Evolutionary conservation across 2,113 vertebrate species (phyloP).

Genomic region (Etheostoma cragini): DNA sequence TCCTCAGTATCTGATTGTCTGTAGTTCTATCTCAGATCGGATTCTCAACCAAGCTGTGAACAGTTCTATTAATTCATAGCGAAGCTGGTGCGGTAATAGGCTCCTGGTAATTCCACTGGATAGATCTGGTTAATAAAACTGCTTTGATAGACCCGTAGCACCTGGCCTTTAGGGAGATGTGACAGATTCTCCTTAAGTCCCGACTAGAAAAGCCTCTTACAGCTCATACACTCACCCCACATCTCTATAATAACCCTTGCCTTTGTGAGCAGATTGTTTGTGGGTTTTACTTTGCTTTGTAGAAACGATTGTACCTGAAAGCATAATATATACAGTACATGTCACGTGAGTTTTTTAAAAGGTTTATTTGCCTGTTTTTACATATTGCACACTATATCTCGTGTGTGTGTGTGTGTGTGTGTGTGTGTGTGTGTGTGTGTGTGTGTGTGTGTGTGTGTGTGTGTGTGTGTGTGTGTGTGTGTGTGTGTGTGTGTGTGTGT

Average conservation of each 20-base stretch:
- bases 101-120: conserved; percentile 67
- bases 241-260: conserved; percentile 66
- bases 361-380: neutral
- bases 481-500: conserved; percentile 33
- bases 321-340: neutral
- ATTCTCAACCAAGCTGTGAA: conserved; percentile 49
- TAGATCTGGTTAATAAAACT: conserved; percentile 75
- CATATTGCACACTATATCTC: neutral
- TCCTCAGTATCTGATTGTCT: conserved; percentile 18
- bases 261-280: conserved; percentile 34
- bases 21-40: conserved; percentile 47
- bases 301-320: conserved; percentile 15
- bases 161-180: conserved; percentile 74
- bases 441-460: conserved; percentile 31
- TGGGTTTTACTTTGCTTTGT: conserved; percentile 29
- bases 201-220: conserved; percentile 80
- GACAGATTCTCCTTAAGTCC: conserved; percentile 78
- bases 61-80: conserved; percentile 62
- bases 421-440: conserved; percentile 16
- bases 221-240: conserved; percentile 62
- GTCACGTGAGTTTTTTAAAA: neutral
- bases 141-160: conserved; percentile 72
- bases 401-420: conserved; percentile 1
- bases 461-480: conserved; percentile 29
- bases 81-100: conserved; percentile 67